Conservation (phyloP, 2,797 vertebrate genomes). For the Thaleichthys pacificus region DNA sequence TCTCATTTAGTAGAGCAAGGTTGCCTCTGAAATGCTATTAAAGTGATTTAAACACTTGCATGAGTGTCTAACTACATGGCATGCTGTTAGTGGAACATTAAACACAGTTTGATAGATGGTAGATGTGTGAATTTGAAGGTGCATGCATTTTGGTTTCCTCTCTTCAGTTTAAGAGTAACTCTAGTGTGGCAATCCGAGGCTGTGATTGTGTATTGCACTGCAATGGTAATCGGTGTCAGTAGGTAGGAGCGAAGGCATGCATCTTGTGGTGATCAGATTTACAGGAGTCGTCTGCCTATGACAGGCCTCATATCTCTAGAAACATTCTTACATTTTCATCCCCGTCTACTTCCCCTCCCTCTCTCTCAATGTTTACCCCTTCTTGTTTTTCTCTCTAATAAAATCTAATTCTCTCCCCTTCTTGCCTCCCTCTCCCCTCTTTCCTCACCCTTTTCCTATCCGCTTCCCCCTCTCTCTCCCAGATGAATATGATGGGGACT, state of each 20-base stretch:
- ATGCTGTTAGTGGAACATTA: neutral
- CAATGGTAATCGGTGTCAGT: neutral
- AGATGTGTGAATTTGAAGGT: neutral
- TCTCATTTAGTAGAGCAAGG: conserved; percentile 7
- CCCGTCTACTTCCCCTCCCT: neutral
- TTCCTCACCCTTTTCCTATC: neutral
- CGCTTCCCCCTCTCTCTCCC: conserved; percentile 18
- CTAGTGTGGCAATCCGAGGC: neutral
- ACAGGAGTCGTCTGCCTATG: no score
- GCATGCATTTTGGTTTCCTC: neutral
- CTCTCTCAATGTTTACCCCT: neutral
- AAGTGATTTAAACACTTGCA: neutral
- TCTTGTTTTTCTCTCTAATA: neutral
- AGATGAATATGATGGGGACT: conserved; percentile 96
- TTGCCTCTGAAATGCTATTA: neutral
- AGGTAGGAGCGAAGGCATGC: no score
- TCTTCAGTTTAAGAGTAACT: neutral
- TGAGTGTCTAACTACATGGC: neutral
- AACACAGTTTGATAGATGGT: neutral
- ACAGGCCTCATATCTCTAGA: no score
- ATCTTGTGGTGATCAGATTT: no score
- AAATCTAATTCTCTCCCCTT: neutral
- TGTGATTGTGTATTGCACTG: neutral
- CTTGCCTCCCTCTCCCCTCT: neutral
- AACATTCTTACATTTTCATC: no score